phyloP scores from a whole-genome alignment of 2,888 invertebrate species.

The Mimachlamys varia region DNA sequence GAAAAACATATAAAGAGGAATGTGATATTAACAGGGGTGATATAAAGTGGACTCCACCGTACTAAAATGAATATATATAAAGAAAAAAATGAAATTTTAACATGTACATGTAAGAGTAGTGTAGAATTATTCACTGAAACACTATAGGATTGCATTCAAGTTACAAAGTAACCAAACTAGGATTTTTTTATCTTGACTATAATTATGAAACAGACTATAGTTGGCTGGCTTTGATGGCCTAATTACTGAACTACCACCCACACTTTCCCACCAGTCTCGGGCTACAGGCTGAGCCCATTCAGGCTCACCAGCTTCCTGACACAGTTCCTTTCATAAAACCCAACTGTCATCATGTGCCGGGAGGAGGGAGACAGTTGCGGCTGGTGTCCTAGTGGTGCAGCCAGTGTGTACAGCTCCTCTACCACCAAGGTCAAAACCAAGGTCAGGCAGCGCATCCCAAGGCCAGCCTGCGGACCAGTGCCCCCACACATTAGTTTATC shows the following conservation, averaged over 20 bases:
- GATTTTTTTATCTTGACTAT: neutral
- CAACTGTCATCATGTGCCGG: slow-evolving; percentile 17
- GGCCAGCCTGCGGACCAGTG: neutral
- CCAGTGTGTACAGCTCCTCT: neutral
- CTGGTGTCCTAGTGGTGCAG: neutral
- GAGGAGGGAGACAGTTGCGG: neutral
- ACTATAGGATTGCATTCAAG: neutral
- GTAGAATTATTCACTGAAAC: neutral
- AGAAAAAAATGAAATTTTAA: neutral
- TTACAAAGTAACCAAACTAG: neutral
- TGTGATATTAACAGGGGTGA: too few relatives aligned
- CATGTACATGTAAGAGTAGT: neutral
- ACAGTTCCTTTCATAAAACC: slow-evolving; percentile 37
- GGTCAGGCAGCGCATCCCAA: slow-evolving; percentile 12
- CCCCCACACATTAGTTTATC: slow-evolving; percentile 33
- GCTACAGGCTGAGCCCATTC: slow-evolving; percentile 47
- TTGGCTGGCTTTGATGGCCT: slow-evolving; percentile 42
- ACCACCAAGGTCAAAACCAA: neutral
- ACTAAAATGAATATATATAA: too few relatives aligned
- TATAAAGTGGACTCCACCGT: too few relatives aligned
- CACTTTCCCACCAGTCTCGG: slow-evolving; percentile 60
- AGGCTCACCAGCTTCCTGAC: slow-evolving; percentile 43
- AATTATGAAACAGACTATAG: slow-evolving; percentile 55
- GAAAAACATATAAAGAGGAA: too few relatives aligned
- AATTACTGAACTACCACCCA: slow-evolving; percentile 47